Evolutionary conservation across 2,113 vertebrate genomes (phyloP), one percentile per base, ranked within the genome.

Genomic region (Colossoma macropomum): DNA sequence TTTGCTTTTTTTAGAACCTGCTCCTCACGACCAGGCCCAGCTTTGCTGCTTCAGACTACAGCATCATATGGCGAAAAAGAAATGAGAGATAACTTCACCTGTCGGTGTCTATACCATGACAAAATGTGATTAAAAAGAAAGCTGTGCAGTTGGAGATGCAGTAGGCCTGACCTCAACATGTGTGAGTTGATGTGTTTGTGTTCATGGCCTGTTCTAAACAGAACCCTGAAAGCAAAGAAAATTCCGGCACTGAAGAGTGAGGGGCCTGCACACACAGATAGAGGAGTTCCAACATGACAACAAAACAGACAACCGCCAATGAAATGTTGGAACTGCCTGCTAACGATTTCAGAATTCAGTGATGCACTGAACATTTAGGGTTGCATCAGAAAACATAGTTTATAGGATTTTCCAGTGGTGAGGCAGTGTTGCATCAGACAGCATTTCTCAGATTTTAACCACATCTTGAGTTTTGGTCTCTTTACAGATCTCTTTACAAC

Each of bases 181-280:
- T 75, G 60, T 76, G 60, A 68, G 50, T 19, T 34, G 27, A 68
- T 60, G 27, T 28, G 50, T 81, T 59, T 77, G 81, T 68, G 54
- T 77, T 69, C 50, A 69, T 73, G 76, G 75, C 69, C n/a, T 81
- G 66, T 77, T 75, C 74, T 84, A 68, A 84, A 84, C 28, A 62
- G 75, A 71, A 75, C 28, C 68, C 79, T 75, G 69, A 81, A 86
- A 84, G 85, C 78, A 81, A 75, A 81, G 82, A 60, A 81, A 84
- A 81, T 81, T 81, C 50, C 38, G n/a, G 77, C 21, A 66, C 62
- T 87, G 88, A 81, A 72, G 59, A 87, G 62, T 91, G 81, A 86
- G 86, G 87, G 83, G 86, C 88, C 90, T 91, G 89, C 89, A 85
- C 89, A 89, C 88, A 81, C 87, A 89, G 84, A 88, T 85, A 86